Base-by-base conservation (phyloP, 2,113 vertebrate species). In the Leucosticte australis region DNA sequence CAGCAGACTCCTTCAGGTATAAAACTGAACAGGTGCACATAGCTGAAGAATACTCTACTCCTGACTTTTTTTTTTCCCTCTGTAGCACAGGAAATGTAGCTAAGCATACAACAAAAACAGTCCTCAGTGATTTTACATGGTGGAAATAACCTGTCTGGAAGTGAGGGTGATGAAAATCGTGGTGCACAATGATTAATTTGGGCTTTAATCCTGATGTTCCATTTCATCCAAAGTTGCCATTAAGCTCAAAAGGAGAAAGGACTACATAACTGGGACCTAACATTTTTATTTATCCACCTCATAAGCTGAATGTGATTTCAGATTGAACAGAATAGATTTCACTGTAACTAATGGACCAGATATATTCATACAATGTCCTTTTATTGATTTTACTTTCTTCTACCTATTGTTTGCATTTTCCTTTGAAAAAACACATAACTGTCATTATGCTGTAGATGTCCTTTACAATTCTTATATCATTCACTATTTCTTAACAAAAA, bases 331-430 rank as follows among this genome's bases (percentile, higher is more conserved):
- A 97, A 97, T 97, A 94, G 95, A 97, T 97, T 95, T 91, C 93
- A 78, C 90, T 94, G 94, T 90, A 98, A 97, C 97, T 97, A 97
- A 97, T 97, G 97, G 97, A 95, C 95, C 96, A 97, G 94, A 96
- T 91, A 97, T 93, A 98, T 97, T 95, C 96, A 95, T 95, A 91
- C 93, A 65, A 84, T 97, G 97, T 98, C 97, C 95, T 96, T 97
- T 97, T 97, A 98, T 97, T 96, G 97, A 97, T 97, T 97, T 97
- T 96, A 95, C 93, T 98, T 97, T 95, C 90, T 97, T 96, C 95
- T 95, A 96, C 96, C 97, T 97, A 97, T 97, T 98, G 97, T 97
- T 97, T 96, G 85, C 89, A 92, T 95, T 96, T 91, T 94, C 95
- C 92, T 94, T 95, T 89, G 90, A 93, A 94, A 94, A 96, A 95